A percentile compares a stretch with the other conserved stretches of the same genome.
Evolutionary conservation across 2,113 vertebrate genomes (phyloP).

Genomic region (Cyprinodon brontotheroides): DNA sequence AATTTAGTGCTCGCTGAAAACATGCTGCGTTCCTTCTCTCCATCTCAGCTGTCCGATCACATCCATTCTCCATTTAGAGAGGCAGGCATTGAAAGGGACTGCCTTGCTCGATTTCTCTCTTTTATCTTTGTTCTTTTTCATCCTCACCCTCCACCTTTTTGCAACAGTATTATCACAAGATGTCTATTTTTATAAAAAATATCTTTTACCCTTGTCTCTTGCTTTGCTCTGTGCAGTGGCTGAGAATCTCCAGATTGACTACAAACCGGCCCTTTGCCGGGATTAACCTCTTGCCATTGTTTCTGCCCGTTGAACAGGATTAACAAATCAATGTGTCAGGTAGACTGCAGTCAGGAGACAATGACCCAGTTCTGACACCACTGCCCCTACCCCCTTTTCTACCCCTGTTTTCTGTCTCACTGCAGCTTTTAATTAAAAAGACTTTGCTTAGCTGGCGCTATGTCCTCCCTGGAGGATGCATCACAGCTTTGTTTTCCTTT

Average conservation of each 20-base stretch:
- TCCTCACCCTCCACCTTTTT: constrained; percentile 25
- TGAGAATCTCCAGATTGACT: constrained; percentile 74
- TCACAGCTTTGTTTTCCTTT: constrained; percentile 68
- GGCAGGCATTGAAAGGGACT: constrained; percentile 43
- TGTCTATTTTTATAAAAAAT: constrained; percentile 16
- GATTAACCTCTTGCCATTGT: constrained; percentile 80
- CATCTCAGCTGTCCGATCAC: constrained; percentile 67
- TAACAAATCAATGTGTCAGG: constrained; percentile 85
- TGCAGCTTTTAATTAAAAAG: constrained; percentile 82
- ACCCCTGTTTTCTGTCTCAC: constrained; percentile 63
- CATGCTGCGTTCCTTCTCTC: constrained; percentile 47
- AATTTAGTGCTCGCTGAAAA: constrained; percentile 74
- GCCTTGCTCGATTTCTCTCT: constrained; percentile 32
- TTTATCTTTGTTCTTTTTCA: constrained; percentile 42
- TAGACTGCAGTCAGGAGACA: constrained; percentile 82
- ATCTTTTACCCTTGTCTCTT: constrained; percentile 19
- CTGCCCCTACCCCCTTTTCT: constrained; percentile 16
- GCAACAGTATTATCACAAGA: constrained; percentile 50
- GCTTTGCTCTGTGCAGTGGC: constrained; percentile 45
- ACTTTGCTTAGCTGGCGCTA: constrained; percentile 78
- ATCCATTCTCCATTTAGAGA: constrained; percentile 58
- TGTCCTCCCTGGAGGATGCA: constrained; percentile 72
- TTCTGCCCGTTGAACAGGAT: constrained; percentile 84
- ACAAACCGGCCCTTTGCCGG: constrained; percentile 64
- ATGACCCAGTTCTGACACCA: constrained; percentile 82